phyloP scores from a whole-genome alignment of 2,113 vertebrate species.

The Bufo gargarizans region DNA sequence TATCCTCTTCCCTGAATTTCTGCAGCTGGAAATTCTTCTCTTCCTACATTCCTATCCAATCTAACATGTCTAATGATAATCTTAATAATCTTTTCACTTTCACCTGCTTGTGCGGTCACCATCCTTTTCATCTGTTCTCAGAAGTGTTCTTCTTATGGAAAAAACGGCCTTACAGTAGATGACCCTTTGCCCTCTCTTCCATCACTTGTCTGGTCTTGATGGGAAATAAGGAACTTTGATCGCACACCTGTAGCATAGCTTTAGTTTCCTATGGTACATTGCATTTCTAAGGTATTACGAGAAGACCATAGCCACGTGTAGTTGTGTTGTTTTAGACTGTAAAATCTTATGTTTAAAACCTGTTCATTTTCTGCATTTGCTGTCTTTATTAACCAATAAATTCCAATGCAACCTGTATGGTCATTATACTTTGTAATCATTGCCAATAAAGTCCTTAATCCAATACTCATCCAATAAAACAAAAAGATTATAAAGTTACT shows the following conservation, averaged over 20 bases:
- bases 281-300: neutral
- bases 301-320: neutral
- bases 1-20: neutral
- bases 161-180: neutral
- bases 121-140: slow-evolving; percentile 13
- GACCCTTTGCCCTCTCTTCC: neutral
- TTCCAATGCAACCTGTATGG: neutral
- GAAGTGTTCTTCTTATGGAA: neutral
- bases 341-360: too few species aligned
- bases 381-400: too few species aligned
- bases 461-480: neutral
- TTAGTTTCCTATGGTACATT: neutral
- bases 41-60: slow-evolving; percentile 13
- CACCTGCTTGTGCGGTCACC: slow-evolving; percentile 12
- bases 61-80: neutral
- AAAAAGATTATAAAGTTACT: neutral
- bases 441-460: neutral
- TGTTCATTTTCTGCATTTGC: too few species aligned
- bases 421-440: neutral
- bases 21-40: slow-evolving; percentile 30
- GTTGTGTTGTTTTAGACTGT: neutral
- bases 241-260: neutral
- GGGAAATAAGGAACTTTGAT: neutral
- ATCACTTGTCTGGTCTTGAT: neutral
- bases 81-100: slow-evolving; percentile 23